Base-by-base conservation (phyloP, 37 sponge, comb jelly and placozoan species). In the Chondrilla cf. caribensis region DNA sequence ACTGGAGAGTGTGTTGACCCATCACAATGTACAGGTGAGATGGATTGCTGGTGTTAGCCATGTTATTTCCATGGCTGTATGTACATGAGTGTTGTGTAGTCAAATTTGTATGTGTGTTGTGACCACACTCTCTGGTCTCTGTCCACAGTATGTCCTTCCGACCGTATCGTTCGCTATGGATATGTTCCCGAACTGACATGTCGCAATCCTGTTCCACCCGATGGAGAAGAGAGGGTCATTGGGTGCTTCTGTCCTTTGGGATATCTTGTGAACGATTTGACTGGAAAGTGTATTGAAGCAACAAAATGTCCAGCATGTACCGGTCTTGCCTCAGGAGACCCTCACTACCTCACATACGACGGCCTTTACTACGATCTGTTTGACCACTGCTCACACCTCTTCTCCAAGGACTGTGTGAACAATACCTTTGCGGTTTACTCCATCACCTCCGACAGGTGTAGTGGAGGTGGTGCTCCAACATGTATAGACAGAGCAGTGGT, bases 311-410 rank as follows among this genome's bases (percentile, higher is more conserved):
- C 64, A 19, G 64, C 29, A 5, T 62, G 64, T 62, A 43, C 76
- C 40, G 76, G 43, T 8, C 44, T 8, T 0, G 76, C 44, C 25
- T 38, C 44, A 3, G 76, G 76, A 1, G 76, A 73, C 25, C 76
- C 76, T 24, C 76, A 73, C 76, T 73, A 73, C 36, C 44, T 31
- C 15, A 73, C 76, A 15, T 73, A 43, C 44, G 76, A 73, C 40
- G 76, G 76, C 2, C 44, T 39, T 2, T 42, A 24, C 41, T 73
- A 73, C 9, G 76, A 73, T 42, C 76, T 73, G 9, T 73, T 73
- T 73, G 76, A 73, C 44, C 76, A 73, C 76, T 73, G 76, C 25
- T 73, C 76, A 8, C 76, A 73, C 15, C 7, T 73, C n/a, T 39
- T 73, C 24, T 25, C 76, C 43, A 40, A 40, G 3, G 76, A 73